phyloP scores from a whole-genome alignment of 2,888 invertebrate genomes.

The Leptopilina myrica region DNA sequence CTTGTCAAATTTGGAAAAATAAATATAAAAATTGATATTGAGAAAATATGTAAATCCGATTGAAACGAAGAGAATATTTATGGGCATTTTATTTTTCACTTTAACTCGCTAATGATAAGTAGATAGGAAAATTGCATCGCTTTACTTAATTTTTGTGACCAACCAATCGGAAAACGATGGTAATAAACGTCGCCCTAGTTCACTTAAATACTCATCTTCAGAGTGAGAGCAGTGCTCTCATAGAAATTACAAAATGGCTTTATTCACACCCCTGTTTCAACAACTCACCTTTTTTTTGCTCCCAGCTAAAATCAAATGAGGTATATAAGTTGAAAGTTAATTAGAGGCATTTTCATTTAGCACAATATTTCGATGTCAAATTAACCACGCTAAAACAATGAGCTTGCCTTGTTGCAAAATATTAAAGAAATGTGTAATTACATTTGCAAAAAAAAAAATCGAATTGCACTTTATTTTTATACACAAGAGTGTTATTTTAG shows the following conservation, averaged over 20 bases:
- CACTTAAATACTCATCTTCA: conserved; percentile 13
- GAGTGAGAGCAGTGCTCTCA: not conserved
- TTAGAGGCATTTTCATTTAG: not conserved
- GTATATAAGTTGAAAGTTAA: conserved; percentile 13
- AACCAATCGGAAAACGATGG: conserved; percentile 34
- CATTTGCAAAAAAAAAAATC: no score
- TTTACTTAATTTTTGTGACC: conserved; percentile 11
- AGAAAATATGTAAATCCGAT: not conserved
- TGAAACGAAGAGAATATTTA: not conserved
- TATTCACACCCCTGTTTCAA: conserved; percentile 47
- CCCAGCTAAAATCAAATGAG: no score
- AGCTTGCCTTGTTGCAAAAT: not conserved
- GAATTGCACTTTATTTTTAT: not conserved
- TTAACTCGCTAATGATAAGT: not conserved
- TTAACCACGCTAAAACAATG: not conserved
- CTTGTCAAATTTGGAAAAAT: not conserved
- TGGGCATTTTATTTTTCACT: not conserved
- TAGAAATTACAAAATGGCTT: conserved; percentile 47
- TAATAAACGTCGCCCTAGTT: not conserved
- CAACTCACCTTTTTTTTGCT: conserved; percentile 30
- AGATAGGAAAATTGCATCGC: conserved; percentile 22
- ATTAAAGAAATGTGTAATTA: conserved; percentile 30
- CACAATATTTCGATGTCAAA: not conserved
- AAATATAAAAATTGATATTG: not conserved
- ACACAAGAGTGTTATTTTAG: conserved; percentile 47